Conservation (phyloP, 2,113 vertebrate species). For the Gobio gobio region DNA sequence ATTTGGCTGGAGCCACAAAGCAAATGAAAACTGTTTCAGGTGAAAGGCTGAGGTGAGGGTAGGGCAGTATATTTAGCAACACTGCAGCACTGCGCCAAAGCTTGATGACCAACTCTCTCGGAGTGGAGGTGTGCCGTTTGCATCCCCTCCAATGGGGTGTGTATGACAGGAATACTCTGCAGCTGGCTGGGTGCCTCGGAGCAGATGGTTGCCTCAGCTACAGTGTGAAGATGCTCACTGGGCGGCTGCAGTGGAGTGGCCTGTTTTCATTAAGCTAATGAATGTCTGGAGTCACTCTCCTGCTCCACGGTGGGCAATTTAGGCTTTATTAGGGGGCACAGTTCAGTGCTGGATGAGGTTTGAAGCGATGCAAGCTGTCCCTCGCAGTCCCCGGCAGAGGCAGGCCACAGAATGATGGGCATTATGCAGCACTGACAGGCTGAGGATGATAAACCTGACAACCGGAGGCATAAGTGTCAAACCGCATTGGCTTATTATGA, state of each 20-base stretch:
- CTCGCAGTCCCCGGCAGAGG: conserved; percentile 65
- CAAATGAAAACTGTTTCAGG: conserved; percentile 13
- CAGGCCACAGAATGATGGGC: conserved; percentile 53
- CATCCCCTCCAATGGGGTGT: conserved; percentile 59
- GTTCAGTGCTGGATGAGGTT: conserved; percentile 78
- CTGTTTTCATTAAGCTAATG: conserved; percentile 83
- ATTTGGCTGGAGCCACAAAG: conserved; percentile 14
- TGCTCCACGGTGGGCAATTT: conserved; percentile 73
- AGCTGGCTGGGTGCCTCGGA: conserved; percentile 74
- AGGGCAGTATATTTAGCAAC: conserved; percentile 31
- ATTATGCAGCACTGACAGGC: conserved; percentile 51
- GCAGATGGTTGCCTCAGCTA: conserved; percentile 76
- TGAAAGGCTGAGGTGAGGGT: conserved; percentile 14
- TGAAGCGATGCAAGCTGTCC: conserved; percentile 75
- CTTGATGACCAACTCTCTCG: conserved; percentile 45
- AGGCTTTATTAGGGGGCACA: conserved; percentile 69
- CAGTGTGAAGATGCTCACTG: conserved; percentile 61
- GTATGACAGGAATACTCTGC: conserved; percentile 74
- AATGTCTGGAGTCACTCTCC: conserved; percentile 76
- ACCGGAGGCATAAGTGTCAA: conserved; percentile 38
- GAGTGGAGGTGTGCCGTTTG: conserved; percentile 63
- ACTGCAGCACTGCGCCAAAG: conserved; percentile 24
- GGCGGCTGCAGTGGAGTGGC: conserved; percentile 73
- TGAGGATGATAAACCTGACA: conserved; percentile 43
- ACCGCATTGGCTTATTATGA: not conserved